phyloP scores from a whole-genome alignment of 2,888 invertebrate genomes.

The Oscheius sp. region DNA sequence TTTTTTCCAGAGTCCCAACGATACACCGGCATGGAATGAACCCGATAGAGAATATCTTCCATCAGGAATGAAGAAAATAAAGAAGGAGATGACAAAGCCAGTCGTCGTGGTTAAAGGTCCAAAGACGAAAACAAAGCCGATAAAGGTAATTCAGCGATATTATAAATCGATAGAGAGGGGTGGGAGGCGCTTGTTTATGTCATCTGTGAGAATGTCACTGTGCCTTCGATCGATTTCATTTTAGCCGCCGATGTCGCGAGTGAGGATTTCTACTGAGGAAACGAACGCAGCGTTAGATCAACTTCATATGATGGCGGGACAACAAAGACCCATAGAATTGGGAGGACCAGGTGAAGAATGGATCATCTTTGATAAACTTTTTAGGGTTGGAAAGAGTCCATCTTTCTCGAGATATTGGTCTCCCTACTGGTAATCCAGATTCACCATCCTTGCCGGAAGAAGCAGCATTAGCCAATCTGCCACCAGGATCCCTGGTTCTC shows the following conservation, averaged over 20 bases:
- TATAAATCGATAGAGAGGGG: background rate
- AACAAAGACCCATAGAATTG: constrained; percentile 13
- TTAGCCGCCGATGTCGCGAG: background rate
- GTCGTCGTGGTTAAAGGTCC: background rate
- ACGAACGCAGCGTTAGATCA: background rate
- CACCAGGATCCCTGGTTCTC: background rate
- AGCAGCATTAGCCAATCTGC: background rate
- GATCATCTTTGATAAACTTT: background rate
- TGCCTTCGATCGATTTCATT: background rate
- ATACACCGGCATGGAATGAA: constrained; percentile 41
- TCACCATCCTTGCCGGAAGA: no score
- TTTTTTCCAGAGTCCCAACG: constrained; percentile 1
- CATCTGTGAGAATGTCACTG: background rate
- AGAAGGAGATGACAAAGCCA: constrained; percentile 28
- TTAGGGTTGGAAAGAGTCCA: background rate
- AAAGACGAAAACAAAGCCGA: constrained; percentile 21
- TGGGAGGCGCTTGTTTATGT: background rate
- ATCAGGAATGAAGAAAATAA: constrained; percentile 38
- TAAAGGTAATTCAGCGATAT: background rate
- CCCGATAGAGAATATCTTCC: constrained; percentile 47
- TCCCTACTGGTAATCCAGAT: background rate
- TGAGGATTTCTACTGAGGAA: no score
- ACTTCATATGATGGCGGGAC: background rate
- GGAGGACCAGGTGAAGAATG: background rate
- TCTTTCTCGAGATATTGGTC: background rate